phyloP scores from a whole-genome alignment of 2,888 invertebrate genomes.

The Halictus quadricinctus region DNA sequence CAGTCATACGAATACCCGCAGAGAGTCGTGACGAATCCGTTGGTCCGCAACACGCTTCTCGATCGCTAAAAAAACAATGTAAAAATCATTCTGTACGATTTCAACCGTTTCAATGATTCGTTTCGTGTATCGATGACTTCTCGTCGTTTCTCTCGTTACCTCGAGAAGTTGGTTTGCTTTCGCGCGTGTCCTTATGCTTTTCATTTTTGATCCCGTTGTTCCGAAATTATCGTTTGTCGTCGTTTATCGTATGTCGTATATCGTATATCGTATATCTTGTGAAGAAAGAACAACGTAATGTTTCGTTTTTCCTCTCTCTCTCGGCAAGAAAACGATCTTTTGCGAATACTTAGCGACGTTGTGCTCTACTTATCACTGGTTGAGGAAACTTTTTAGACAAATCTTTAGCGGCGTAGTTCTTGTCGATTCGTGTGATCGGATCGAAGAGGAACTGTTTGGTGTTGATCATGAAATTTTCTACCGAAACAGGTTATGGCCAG shows the following conservation, averaged over 20 bases:
- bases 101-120: background rate
- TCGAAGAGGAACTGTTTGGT: background rate
- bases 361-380: conserved; percentile 45
- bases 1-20: background rate
- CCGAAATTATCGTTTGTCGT: background rate
- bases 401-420: conserved; percentile 43
- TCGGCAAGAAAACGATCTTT: conserved; percentile 11
- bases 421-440: conserved; percentile 44
- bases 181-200: conserved; percentile 9
- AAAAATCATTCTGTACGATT: background rate
- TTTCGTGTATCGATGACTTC: background rate
- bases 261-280: background rate
- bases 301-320: background rate
- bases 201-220: background rate
- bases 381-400: conserved; percentile 30
- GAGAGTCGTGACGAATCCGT: conserved; percentile 13
- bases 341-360: conserved; percentile 31
- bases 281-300: conserved; percentile 13
- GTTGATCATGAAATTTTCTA: conserved; percentile 43
- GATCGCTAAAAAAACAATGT: background rate
- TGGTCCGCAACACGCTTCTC: background rate
- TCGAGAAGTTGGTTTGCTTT: conserved; percentile 1
- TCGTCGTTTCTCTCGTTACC: background rate
- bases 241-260: background rate
- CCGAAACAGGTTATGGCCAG: conserved; percentile 95